Conservation (phyloP, 2,113 vertebrate genomes). For the Capreolus pygargus region DNA sequence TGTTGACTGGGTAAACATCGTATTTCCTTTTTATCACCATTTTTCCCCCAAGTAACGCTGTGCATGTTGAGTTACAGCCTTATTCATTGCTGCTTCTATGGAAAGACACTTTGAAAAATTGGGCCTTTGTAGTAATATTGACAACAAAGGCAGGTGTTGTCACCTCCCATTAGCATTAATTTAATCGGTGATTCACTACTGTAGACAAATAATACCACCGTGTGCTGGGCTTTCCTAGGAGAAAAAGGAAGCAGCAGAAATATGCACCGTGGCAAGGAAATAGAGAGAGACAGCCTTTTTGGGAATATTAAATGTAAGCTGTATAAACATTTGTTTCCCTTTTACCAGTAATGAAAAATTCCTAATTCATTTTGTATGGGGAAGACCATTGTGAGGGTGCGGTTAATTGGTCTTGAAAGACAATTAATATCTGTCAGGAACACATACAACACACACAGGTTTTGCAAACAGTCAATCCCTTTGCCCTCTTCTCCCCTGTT, state of each 20-base stretch:
- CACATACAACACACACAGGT: slow-evolving; percentile 65
- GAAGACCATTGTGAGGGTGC: slow-evolving; percentile 56
- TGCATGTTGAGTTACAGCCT: slow-evolving; percentile 52
- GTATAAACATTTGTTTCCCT: slow-evolving; percentile 62
- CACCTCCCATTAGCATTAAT: slow-evolving; percentile 48
- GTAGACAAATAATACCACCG: background rate
- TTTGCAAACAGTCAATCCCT: slow-evolving; percentile 79
- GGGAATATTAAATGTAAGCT: slow-evolving; percentile 54
- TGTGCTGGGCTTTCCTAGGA: background rate
- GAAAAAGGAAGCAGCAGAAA: background rate
- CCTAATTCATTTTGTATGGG: slow-evolving; percentile 47
- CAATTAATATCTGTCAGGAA: slow-evolving; percentile 80
- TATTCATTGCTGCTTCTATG: slow-evolving; percentile 23
- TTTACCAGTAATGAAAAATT: slow-evolving; percentile 73
- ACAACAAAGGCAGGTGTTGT: slow-evolving; percentile 62
- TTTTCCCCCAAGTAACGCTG: background rate
- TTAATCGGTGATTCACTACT: slow-evolving; percentile 39
- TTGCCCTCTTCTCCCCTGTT: slow-evolving; percentile 84
- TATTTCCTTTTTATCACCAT: slow-evolving; percentile 56
- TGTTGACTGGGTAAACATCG: slow-evolving; percentile 29
- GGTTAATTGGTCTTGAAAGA: slow-evolving; percentile 84
- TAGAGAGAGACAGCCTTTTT: slow-evolving; percentile 29
- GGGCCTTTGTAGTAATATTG: slow-evolving; percentile 38
- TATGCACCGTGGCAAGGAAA: background rate
- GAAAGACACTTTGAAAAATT: slow-evolving; percentile 68